Base-by-base conservation (phyloP, 2,888 invertebrate species). In the Phengaris arion region DNA sequence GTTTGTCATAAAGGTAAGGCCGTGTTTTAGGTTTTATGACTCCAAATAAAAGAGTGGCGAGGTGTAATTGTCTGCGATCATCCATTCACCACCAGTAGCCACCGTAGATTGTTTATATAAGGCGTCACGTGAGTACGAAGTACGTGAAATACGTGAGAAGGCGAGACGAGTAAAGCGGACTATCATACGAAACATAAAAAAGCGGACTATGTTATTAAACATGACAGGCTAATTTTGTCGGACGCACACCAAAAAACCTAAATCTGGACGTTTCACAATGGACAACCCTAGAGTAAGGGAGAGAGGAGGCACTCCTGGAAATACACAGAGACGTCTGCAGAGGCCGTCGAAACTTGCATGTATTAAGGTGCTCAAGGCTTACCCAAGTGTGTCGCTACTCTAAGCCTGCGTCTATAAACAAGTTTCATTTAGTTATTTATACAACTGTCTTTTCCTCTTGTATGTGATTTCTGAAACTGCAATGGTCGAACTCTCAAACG, bases 301-400 rank as follows among this genome's bases (percentile, higher is more conserved):
- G 10, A n/a, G 22, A 12, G 35, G 35, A 7, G 35, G 35, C 35
- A 64, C 64, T 64, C 64, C 64, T 64, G 35, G 64, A 45, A 45
- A 64, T 64, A 64, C 64, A 64, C 64, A 5, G 64, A 64, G 35
- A 64, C 64, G 35, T 64, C 64, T 64, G 64, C 64, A 64, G 64
- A 45, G 35, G 64, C 64, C 64, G 64, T 64, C 64, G 64, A 64
- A 64, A 64, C 64, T 64, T 64, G 64, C 64, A 64, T 64, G 35
- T 35, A 64, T 64, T 64, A 64, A 64, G 64, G 64, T 64, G 64
- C 64, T 64, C 35, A 35, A 45, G 12, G 35, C 35, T 64, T 45
- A 64, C 12, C 64, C 64, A 35, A 45, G 35, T 13, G 64, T 35
- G 13, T 35, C 35, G 35, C 35, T 22, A 22, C 22, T 35, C 59